These are phyloP conservation scores for Carposina sasakii DNA, from an alignment of 1,140 invertebrate species.

Conservation along the genomic window DNA sequence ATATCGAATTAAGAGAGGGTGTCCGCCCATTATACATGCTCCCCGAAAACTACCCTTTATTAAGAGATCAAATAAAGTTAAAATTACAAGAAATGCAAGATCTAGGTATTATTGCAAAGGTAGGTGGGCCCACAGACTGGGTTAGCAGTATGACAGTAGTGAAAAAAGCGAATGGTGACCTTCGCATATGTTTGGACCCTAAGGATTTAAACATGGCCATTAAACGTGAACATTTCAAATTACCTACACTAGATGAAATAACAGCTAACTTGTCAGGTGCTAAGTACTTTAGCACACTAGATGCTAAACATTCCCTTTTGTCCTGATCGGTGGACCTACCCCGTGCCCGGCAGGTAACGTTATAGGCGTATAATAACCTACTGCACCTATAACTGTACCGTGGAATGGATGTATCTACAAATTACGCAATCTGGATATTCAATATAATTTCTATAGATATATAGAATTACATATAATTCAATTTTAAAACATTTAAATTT, in stretches of 20 bases:
- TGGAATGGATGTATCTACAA: too few relatives aligned
- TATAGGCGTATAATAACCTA: not conserved
- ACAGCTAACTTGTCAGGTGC: not conserved
- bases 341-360: slow-evolving; percentile 22
- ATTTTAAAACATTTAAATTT: too few relatives aligned
- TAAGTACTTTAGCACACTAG: not conserved
- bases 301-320: too few relatives aligned
- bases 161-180: slow-evolving; percentile 36
- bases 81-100: slow-evolving; percentile 1
- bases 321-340: too few relatives aligned
- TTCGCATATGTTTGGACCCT: slow-evolving; percentile 23
- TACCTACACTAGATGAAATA: slow-evolving; percentile 27
- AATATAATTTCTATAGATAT: too few relatives aligned
- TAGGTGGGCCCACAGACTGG: slow-evolving; percentile 42
- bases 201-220: slow-evolving; percentile 1
- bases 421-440: too few relatives aligned
- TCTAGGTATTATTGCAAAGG: slow-evolving; percentile 1
- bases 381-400: too few relatives aligned
- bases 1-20: slow-evolving; percentile 7
- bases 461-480: too few relatives aligned
- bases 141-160: slow-evolving; percentile 60
- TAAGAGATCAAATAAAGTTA: not conserved
- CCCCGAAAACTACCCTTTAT: slow-evolving; percentile 3
- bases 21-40: slow-evolving; percentile 3
- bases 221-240: slow-evolving; percentile 1